Conservation (phyloP, 2,888 invertebrate species). For the Phortica magna region DNA sequence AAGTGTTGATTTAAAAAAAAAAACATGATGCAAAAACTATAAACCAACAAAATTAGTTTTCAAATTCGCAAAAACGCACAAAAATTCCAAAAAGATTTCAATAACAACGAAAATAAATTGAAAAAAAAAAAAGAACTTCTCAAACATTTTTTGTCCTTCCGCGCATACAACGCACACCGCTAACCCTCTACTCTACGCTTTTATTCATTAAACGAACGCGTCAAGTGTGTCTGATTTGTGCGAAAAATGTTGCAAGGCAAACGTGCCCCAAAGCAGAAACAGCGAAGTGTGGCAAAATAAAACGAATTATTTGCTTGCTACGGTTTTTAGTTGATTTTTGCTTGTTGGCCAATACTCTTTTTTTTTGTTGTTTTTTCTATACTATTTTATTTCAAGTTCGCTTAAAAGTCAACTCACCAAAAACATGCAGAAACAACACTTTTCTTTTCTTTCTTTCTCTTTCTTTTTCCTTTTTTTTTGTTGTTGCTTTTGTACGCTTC, state of each 20-base stretch:
- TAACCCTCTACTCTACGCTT: background rate
- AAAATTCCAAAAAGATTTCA: background rate
- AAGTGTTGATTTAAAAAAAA: background rate
- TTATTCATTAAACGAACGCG: constrained; percentile 19
- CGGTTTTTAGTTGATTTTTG: too few relatives aligned
- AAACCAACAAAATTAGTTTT: too few relatives aligned
- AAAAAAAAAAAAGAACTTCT: too few relatives aligned
- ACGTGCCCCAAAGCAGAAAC: background rate
- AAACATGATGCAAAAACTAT: too few relatives aligned
- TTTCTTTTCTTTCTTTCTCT: constrained; percentile 6
- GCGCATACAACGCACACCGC: background rate
- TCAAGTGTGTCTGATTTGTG: background rate
- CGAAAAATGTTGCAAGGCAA: constrained; percentile 1
- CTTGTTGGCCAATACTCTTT: background rate
- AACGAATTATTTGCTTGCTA: too few relatives aligned
- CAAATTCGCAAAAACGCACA: background rate
- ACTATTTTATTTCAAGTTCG: constrained; percentile 11
- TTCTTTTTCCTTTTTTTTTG: constrained; percentile 8
- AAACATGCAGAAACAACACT: background rate
- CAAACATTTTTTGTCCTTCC: too few relatives aligned
- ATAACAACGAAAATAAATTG: too few relatives aligned
- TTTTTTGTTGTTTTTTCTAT: constrained; percentile 5
- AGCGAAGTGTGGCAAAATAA: too few relatives aligned
- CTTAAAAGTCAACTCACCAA: constrained; percentile 2
- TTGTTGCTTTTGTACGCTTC: background rate